A percentile compares a stretch with the other conserved stretches of the same genome.
Evolutionary conservation across 2,797 vertebrate genomes (phyloP).

Genomic region (Sarcophilus harrisii): DNA sequence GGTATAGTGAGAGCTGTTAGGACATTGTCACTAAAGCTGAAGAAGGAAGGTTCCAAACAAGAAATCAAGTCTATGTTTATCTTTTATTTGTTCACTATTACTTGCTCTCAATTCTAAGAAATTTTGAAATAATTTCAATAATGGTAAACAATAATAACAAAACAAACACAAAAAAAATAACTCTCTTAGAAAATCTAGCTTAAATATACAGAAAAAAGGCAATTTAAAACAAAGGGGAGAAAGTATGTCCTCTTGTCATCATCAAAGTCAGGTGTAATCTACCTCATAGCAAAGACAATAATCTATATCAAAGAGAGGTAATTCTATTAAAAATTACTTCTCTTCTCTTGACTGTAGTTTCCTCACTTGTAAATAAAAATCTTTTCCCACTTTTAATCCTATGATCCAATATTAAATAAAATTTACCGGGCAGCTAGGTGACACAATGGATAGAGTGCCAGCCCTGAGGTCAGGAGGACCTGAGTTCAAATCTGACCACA

Average conservation of each 20-base stretch:
- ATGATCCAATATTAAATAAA: background rate
- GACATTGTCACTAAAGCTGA: background rate
- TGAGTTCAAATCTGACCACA: no score
- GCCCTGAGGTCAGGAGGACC: no score
- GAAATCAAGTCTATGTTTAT: background rate
- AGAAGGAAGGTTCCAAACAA: background rate
- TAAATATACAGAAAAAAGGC: background rate
- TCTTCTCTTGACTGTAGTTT: background rate
- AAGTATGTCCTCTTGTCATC: background rate
- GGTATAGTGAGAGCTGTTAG: background rate
- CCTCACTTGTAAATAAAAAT: background rate
- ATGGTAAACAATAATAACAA: background rate
- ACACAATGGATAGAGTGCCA: no score
- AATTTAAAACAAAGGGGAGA: background rate
- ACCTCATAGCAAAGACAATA: background rate
- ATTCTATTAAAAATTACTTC: background rate
- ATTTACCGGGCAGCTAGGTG: background rate
- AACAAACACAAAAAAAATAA: background rate
- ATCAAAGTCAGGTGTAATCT: background rate
- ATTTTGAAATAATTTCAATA: background rate
- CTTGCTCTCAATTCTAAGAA: background rate
- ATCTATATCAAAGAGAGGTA: background rate
- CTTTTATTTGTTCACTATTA: background rate
- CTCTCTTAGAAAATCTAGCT: background rate
- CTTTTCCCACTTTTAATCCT: background rate